phyloP scores from a whole-genome alignment of 2,797 vertebrate genomes.

The Enteromius thamalakanensis region DNA sequence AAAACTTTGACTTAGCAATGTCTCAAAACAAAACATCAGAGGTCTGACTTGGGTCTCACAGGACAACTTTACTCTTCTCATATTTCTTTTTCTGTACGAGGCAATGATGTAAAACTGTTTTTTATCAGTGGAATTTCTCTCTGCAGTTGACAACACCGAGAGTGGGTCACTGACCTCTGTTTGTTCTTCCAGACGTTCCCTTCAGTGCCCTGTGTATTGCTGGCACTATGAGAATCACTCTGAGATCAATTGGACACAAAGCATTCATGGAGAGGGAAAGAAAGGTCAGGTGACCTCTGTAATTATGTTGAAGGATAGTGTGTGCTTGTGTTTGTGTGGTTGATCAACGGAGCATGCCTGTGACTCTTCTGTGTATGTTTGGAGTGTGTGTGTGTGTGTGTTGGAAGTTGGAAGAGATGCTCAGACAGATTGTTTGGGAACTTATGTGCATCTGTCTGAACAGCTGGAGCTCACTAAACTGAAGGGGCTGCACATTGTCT shows the following conservation, averaged over 20 bases:
- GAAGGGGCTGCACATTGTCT: not conserved
- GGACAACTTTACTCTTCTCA: constrained; percentile 25
- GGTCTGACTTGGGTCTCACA: constrained; percentile 27
- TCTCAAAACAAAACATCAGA: constrained; percentile 13
- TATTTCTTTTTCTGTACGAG: constrained; percentile 29
- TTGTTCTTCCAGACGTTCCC: constrained; percentile 14
- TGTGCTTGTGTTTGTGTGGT: not conserved
- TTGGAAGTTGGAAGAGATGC: not conserved
- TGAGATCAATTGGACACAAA: not conserved
- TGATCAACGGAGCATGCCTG: not conserved
- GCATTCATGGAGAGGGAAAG: not conserved
- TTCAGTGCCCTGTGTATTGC: not conserved
- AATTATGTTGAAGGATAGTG: constrained; percentile 9
- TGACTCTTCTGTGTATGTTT: not conserved
- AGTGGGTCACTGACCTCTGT: constrained; percentile 35
- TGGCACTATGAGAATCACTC: not conserved
- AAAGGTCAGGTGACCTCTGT: not conserved
- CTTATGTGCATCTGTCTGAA: not conserved
- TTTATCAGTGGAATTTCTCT: constrained; percentile 25
- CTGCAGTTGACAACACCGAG: constrained; percentile 20
- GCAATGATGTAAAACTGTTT: constrained; percentile 36
- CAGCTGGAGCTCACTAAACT: not conserved
- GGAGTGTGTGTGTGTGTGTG: not conserved
- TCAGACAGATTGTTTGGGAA: constrained; percentile 1
- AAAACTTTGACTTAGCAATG: not conserved